phyloP scores from a whole-genome alignment of 2,797 vertebrate species.

The Pelochelys cantorii region DNA sequence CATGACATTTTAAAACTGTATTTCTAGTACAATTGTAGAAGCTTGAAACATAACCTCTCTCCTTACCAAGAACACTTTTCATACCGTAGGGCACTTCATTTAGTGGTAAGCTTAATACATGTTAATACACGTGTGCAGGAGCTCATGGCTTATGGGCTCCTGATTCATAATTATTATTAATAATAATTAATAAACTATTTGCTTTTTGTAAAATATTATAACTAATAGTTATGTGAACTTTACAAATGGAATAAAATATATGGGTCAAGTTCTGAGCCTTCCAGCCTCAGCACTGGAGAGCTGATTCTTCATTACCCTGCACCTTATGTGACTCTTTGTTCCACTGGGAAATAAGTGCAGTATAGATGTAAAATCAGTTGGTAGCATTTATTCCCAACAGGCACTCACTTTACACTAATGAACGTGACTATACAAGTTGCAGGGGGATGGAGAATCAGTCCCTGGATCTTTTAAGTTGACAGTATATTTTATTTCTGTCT shows the following conservation, averaged over 20 bases:
- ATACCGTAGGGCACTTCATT: background rate
- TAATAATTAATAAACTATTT: background rate
- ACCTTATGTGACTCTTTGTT: background rate
- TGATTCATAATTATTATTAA: background rate
- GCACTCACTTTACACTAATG: background rate
- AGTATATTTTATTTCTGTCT: background rate
- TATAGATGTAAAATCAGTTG: background rate
- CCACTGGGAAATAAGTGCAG: background rate
- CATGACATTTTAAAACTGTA: background rate
- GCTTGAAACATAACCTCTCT: background rate
- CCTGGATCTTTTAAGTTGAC: background rate
- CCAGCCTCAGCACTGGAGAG: background rate
- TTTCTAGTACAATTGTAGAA: background rate
- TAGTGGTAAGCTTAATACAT: background rate
- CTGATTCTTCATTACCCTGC: background rate
- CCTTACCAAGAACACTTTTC: background rate
- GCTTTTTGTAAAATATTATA: background rate
- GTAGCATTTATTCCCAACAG: background rate
- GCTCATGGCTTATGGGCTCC: background rate
- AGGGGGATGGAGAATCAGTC: background rate
- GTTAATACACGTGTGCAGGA: too few relatives aligned
- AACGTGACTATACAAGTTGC: background rate
- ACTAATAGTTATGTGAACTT: background rate
- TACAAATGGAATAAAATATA: background rate
- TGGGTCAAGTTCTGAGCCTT: background rate